These are phyloP conservation scores for Gymnarchus niloticus DNA, from an alignment of 2,113 vertebrate genomes.

Conservation along the genomic window DNA sequence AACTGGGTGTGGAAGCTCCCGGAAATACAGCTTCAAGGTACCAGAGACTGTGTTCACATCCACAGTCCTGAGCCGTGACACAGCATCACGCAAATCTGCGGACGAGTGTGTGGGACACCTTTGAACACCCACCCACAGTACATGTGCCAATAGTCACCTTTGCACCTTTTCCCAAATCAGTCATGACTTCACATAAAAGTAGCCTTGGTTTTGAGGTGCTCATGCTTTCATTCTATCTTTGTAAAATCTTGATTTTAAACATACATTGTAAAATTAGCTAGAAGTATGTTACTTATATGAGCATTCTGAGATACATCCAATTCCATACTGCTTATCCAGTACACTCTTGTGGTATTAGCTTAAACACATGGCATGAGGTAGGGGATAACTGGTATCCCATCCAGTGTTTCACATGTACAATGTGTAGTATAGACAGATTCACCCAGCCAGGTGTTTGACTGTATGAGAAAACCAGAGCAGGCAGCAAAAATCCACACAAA, in stretches of 20 bases:
- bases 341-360: neutral
- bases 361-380: no score
- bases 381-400: no score
- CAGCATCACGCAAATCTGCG: conserved; percentile 60
- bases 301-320: neutral
- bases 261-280: neutral
- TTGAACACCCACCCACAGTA: neutral
- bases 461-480: neutral
- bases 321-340: neutral
- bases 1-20: conserved; percentile 62
- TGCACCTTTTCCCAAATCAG: neutral
- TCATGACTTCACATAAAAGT: neutral
- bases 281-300: neutral
- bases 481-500: neutral
- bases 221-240: neutral
- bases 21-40: conserved; percentile 63
- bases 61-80: conserved; percentile 46
- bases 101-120: neutral
- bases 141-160: no score
- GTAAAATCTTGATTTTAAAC: neutral
- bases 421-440: neutral
- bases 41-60: conserved; percentile 62
- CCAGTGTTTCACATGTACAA: neutral
- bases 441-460: neutral
- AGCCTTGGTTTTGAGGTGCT: neutral